phyloP scores from a whole-genome alignment of 2,888 invertebrate genomes.

The Ommatoiulus sabulosus region DNA sequence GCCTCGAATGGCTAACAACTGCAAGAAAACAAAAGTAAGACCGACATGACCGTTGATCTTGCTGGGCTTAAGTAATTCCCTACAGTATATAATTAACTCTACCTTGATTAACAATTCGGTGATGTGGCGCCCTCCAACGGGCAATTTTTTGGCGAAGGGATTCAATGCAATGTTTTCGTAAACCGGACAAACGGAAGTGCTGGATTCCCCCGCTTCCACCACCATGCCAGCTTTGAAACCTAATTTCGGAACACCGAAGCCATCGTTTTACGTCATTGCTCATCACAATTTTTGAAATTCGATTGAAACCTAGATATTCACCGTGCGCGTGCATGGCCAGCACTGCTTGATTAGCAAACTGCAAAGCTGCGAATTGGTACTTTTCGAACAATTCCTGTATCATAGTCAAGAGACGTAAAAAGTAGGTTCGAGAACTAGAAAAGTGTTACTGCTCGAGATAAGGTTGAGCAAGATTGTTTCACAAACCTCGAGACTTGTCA shows the following conservation, averaged over 20 bases:
- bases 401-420: neutral
- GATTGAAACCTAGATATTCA: neutral
- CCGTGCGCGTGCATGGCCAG: constrained; percentile 38
- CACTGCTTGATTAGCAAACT: constrained; percentile 51
- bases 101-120: constrained; percentile 35
- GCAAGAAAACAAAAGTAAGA: neutral
- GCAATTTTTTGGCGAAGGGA: constrained; percentile 35
- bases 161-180: constrained; percentile 32
- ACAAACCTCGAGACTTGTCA: too few relatives aligned
- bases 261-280: neutral
- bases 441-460: too few relatives aligned
- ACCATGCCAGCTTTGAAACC: constrained; percentile 39
- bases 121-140: constrained; percentile 14
- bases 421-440: too few relatives aligned
- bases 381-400: constrained; percentile 47
- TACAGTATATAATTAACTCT: neutral
- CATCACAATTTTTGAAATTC: neutral
- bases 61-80: neutral
- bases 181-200: constrained; percentile 23
- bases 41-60: neutral
- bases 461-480: too few relatives aligned
- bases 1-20: constrained; percentile 32
- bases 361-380: constrained; percentile 24
- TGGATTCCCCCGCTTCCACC: constrained; percentile 30
- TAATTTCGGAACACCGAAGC: neutral